Evolutionary conservation across 2,888 invertebrate species (phyloP), one percentile per base, ranked within the genome.

Genomic region (Drosophila emarginata): DNA sequence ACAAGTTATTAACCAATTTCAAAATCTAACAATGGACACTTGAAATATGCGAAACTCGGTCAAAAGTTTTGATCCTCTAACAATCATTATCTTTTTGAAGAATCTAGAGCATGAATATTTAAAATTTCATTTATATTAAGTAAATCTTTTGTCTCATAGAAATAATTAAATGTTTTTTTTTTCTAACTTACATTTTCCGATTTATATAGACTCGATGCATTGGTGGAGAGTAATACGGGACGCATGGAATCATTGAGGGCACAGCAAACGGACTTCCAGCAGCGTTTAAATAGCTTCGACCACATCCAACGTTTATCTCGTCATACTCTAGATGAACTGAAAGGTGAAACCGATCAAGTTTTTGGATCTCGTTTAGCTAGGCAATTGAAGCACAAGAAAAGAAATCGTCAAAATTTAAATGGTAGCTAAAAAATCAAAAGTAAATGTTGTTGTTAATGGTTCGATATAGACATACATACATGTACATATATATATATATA

Each of bases 241-340:
- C 92, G 92, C 51, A 83, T 91, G 68, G 93, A 93, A 14, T 89
- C 89, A 0, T 64, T 93, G 50, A 88, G 83, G 40, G 82, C 88
- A 1, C 93, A 93, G 63, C 84, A 93, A 53, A 76, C 91, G 57
- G 91, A 93, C 59, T 88, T 91, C 21, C 83, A 88, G 36, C 88
- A 91, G 23, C 88, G 92, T 37, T 69, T 93, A 40, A 92, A 92
- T 58, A 88, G 90, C 26, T 76, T 93, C 7, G 93, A 93, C 76
- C 91, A 91, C 78, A 89, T 92, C 59, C 91, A 90, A 51, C 89
- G 89, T 0, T 87, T 92, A 59, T 86, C 90, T 1, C 90, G 92
- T 2, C 80, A 80, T 14, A 85, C 89, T 7, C 69, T 93, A 56
- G 92, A 92, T 39, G 89, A 89, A 59, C 70, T 93, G 61, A 90